Base-by-base conservation (phyloP, 2,888 invertebrate genomes). In the Phengaris arion region DNA sequence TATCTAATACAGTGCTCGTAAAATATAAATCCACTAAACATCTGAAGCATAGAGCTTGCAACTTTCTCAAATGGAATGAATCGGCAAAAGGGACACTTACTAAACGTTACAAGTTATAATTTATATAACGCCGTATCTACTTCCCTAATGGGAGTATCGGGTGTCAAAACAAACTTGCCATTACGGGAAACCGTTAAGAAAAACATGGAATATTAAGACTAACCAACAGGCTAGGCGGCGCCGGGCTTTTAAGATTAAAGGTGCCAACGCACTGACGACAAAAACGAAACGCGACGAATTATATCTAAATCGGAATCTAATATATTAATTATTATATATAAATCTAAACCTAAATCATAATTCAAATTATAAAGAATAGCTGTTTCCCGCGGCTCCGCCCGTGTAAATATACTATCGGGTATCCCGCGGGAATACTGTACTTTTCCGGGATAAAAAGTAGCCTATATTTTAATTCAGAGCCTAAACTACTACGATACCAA, bases 111-210 rank as follows among this genome's bases (percentile, higher is more conserved):
- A 64, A 64, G 64, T 64, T 64, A 35, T 64, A 64, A 64, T 13
- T 64, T 64, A 64, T 52, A 52, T 64, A 64, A 13, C 13, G 2
- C 13, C 35, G 64, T 64, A 45, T 45, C 45, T 22, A 22, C 59
- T 64, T 64, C 45, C 59, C 64, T 64, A 64, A 64, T 64, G 64
- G 64, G 35, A 64, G 64, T 64, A 64, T 64, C 45, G 64, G 64
- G 64, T 64, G 64, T 64, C 64, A 64, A 64, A 64, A 64, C 64
- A 64, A 64, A 64, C 64, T 64, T 12, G 35, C 64, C 64, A 64
- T 64, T 64, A 64, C 12, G 35, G 64, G 59, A 35, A 35, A 13
- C 64, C 64, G 64, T 64, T 64, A 64, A 64, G 35, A 64, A 64
- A 64, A 64, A 64, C 35, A 64, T 12, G 12, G 64, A 64, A 64